Percentiles rank a stretch among this genome's conserved stretches.
These are phyloP conservation scores for Lemur catta DNA, from an alignment of 2,797 vertebrate genomes.

Conservation along the genomic window DNA sequence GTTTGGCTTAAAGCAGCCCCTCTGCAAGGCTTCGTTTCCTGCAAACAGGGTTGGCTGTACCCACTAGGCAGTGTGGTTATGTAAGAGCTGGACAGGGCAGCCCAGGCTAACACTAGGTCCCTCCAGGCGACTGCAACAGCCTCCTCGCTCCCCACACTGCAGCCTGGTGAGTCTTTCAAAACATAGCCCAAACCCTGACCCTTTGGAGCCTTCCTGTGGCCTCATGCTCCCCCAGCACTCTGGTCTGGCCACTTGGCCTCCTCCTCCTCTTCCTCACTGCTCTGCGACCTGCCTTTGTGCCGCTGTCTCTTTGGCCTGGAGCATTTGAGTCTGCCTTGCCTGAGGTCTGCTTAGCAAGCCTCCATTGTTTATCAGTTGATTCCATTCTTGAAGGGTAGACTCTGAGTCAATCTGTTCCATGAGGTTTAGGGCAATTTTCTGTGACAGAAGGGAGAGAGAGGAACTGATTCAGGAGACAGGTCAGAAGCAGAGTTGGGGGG, in stretches of 20 bases:
- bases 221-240: not conserved
- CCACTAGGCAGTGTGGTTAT: accelerated
- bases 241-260: accelerated
- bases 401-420: not conserved
- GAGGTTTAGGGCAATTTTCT: not conserved
- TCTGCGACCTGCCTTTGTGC: not conserved
- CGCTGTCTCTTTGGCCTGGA: not conserved
- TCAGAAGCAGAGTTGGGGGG: not conserved
- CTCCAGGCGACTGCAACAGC: not conserved
- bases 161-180: not conserved
- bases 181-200: not conserved
- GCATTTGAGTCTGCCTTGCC: not conserved
- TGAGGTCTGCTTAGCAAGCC: not conserved
- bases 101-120: not conserved
- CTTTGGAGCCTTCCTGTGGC: accelerated
- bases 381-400: not conserved
- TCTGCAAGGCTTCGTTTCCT: not conserved
- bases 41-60: no score
- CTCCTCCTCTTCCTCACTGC: not conserved
- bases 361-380: accelerated
- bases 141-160: not conserved
- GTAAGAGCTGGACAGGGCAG: not conserved
- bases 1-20: not conserved
- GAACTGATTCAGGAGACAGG: not conserved
- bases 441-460: not conserved